Percentiles rank a stretch among this genome's conserved stretches.
Evolutionary conservation across 2,797 vertebrate genomes (phyloP).

Genomic region (Esox masquinongy): DNA sequence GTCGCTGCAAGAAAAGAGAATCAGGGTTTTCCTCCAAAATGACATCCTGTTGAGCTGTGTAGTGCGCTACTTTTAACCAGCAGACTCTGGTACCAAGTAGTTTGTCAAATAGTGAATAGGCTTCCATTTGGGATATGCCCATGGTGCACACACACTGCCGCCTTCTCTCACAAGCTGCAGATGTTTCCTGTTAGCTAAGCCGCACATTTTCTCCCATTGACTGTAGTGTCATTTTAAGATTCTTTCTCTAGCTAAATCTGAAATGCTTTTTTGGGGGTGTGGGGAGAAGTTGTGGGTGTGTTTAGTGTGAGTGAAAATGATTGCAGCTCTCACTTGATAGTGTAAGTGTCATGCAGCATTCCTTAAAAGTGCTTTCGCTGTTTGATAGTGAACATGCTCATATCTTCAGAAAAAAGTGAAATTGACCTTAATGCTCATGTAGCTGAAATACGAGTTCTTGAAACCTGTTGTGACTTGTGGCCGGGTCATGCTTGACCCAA

Average conservation of each 20-base stretch:
- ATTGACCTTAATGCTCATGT: not conserved
- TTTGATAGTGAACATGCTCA: no score
- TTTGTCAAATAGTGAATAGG: not conserved
- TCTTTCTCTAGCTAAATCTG: not conserved
- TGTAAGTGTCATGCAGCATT: not conserved
- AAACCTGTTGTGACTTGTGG: not conserved
- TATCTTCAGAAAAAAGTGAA: no score
- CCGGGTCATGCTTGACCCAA: not conserved
- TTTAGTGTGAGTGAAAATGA: conserved; percentile 11
- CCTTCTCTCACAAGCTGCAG: conserved; percentile 58
- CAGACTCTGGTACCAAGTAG: conserved; percentile 22
- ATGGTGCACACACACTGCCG: conserved; percentile 39
- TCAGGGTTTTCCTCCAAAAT: no score
- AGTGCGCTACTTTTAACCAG: no score
- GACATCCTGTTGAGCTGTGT: no score
- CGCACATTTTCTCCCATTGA: conserved; percentile 16
- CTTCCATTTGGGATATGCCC: not conserved
- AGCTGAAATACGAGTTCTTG: not conserved
- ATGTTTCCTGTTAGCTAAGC: conserved; percentile 65
- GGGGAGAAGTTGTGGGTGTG: conserved; percentile 42
- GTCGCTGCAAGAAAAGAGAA: conserved; percentile 49
- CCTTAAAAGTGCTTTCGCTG: no score
- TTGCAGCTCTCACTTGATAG: not conserved
- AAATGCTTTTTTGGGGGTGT: not conserved
- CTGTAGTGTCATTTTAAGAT: conserved; percentile 12